phyloP scores from a whole-genome alignment of 2,113 vertebrate species.

The Notothenia rossii region DNA sequence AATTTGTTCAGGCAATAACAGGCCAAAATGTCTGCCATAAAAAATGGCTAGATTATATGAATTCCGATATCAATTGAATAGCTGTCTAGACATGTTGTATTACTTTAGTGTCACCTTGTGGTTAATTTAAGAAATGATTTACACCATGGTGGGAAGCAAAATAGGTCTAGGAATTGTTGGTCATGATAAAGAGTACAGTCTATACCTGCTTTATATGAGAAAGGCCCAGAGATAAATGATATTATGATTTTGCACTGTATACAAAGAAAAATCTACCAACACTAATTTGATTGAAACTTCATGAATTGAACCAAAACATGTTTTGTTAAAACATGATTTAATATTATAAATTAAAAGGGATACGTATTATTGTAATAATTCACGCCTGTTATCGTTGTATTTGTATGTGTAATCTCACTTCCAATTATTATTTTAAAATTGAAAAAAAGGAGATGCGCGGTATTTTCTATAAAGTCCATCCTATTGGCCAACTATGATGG shows the following conservation, averaged over 20 bases:
- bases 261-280: background rate
- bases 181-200: too few species aligned
- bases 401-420: too few species aligned
- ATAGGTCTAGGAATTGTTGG: too few species aligned
- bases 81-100: background rate
- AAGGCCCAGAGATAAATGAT: too few species aligned
- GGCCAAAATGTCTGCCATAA: slow-evolving; percentile 39
- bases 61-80: slow-evolving; percentile 2
- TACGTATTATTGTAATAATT: background rate
- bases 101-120: slow-evolving; percentile 41
- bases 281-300: too few species aligned
- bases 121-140: background rate
- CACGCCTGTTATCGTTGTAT: background rate
- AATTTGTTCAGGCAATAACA: background rate
- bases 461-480: rapidly evolving
- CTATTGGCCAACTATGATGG: background rate
- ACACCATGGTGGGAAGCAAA: background rate
- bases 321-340: too few species aligned
- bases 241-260: too few species aligned
- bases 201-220: too few species aligned
- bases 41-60: background rate
- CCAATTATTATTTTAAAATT: background rate
- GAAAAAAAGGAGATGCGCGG: slow-evolving; percentile 20
- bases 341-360: too few species aligned
- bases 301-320: too few species aligned